These are phyloP conservation scores for Trichogramma evanescens DNA, from an alignment of 2,888 invertebrate genomes.

Conservation along the genomic window DNA sequence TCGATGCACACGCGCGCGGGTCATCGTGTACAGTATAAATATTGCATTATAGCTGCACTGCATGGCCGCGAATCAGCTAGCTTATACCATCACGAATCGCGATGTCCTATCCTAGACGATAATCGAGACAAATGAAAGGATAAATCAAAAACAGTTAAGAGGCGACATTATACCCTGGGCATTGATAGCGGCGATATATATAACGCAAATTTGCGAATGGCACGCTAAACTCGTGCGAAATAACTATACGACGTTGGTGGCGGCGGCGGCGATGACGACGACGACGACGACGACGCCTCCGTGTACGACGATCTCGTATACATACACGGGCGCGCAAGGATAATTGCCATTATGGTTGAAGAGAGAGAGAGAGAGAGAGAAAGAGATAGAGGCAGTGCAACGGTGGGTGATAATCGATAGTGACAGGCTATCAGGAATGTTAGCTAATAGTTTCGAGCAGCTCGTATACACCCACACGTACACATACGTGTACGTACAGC, in stretches of 20 bases:
- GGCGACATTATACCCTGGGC: too few species aligned
- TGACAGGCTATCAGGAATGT: slow-evolving; percentile 24
- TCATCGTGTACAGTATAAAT: too few species aligned
- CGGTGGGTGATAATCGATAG: slow-evolving; percentile 25
- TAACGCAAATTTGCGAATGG: too few species aligned
- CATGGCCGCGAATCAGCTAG: background rate
- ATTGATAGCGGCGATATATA: too few species aligned
- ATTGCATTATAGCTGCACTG: background rate
- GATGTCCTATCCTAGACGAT: background rate
- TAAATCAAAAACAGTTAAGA: too few species aligned
- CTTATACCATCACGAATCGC: background rate
- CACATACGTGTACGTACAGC: too few species aligned
- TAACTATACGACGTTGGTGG: background rate
- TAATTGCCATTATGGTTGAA: slow-evolving; percentile 21
- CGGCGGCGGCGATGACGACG: background rate
- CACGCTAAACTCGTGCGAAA: too few species aligned
- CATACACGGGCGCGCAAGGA: slow-evolving; percentile 14
- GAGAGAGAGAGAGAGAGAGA: too few species aligned
- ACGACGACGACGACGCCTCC: background rate
- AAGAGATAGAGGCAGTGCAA: background rate
- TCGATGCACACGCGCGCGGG: too few species aligned
- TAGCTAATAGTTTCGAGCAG: slow-evolving; percentile 15
- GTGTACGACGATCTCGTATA: background rate
- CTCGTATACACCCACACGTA: too few species aligned
- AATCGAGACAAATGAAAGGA: too few species aligned